Conservation (phyloP, 2,888 invertebrate genomes). For the Euplagia quadripunctaria region DNA sequence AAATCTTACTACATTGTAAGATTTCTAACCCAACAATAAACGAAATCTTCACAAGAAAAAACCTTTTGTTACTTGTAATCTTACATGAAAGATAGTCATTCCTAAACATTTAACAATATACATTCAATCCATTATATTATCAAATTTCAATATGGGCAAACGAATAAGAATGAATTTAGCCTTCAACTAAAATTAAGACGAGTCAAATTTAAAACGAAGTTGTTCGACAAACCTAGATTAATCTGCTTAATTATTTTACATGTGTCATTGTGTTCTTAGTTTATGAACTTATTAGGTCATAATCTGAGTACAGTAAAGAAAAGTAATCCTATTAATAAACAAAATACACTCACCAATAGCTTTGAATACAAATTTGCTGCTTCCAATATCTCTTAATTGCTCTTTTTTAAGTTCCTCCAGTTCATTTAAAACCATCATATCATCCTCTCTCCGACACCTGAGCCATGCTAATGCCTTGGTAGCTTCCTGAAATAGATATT, state of each 20-base stretch:
- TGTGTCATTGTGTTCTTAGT: neutral
- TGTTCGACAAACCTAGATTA: neutral
- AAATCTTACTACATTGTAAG: no score
- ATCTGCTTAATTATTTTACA: neutral
- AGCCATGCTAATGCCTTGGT: constrained; percentile 73
- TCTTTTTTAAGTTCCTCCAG: constrained; percentile 68
- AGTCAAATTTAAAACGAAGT: neutral
- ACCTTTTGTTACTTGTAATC: no score
- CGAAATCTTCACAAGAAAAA: no score
- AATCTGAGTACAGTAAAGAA: neutral
- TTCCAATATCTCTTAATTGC: constrained; percentile 69
- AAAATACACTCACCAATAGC: constrained; percentile 68
- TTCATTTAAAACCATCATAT: constrained; percentile 63
- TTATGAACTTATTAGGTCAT: no score
- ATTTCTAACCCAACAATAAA: no score
- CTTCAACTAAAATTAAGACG: neutral
- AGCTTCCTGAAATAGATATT: constrained; percentile 66
- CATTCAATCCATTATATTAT: neutral
- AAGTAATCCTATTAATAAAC: neutral
- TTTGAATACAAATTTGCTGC: constrained; percentile 69
- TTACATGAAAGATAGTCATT: neutral
- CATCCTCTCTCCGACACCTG: constrained; percentile 67
- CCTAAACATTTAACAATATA: neutral
- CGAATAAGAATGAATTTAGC: neutral
- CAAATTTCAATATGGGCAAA: no score